phyloP scores from a whole-genome alignment of 2,888 invertebrate species.

The Muscina levida region DNA sequence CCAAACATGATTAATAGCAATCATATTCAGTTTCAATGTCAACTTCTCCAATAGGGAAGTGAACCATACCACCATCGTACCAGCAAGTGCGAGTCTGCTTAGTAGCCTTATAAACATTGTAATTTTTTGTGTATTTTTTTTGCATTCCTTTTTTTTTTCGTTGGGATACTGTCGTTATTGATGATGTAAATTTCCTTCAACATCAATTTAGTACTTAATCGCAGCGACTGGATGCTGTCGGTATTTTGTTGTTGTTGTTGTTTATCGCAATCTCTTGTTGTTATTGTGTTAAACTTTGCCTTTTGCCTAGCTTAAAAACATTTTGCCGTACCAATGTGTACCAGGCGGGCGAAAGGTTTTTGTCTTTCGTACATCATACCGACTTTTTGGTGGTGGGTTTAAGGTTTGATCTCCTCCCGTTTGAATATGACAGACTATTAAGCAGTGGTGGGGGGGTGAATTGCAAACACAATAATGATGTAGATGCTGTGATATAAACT shows the following conservation, averaged over 20 bases:
- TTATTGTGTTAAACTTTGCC: neutral
- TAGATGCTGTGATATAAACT: neutral
- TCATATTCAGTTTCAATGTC: no score
- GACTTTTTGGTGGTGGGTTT: slow-evolving; percentile 4
- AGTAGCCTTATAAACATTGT: neutral
- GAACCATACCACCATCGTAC: slow-evolving; percentile 33
- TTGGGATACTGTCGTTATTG: slow-evolving; percentile 49
- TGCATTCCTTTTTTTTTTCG: neutral
- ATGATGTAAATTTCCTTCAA: slow-evolving; percentile 57
- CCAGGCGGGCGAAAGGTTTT: slow-evolving; percentile 53
- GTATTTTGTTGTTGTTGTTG: slow-evolving; percentile 14
- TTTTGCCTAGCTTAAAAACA: slow-evolving; percentile 15
- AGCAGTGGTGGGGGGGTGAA: no score
- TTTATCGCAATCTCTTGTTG: slow-evolving; percentile 22
- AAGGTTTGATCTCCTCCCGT: slow-evolving; percentile 40
- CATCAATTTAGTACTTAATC: slow-evolving; percentile 12
- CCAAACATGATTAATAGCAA: no score
- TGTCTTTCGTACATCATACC: slow-evolving; percentile 33
- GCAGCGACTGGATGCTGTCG: slow-evolving; percentile 8
- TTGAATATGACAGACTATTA: slow-evolving; percentile 7
- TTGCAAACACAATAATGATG: slow-evolving; percentile 8
- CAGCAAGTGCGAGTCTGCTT: neutral
- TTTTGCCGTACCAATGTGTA: slow-evolving; percentile 56
- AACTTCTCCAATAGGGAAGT: no score
- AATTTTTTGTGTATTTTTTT: slow-evolving; percentile 4